phyloP scores from a whole-genome alignment of 1,140 invertebrate genomes.

The Scaptodrosophila lebanonensis region DNA sequence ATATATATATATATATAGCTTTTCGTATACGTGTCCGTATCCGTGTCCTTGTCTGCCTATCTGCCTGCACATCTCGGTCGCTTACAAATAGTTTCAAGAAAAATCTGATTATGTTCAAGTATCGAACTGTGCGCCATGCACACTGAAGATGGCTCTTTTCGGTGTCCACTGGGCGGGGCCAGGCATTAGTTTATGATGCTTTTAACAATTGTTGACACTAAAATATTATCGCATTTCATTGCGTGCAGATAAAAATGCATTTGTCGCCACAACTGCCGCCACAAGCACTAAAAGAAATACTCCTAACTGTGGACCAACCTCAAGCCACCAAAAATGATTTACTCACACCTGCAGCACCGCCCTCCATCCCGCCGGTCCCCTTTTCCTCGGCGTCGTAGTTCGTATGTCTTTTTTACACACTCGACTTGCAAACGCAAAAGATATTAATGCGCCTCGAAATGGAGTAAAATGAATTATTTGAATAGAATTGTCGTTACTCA shows the following conservation, averaged over 20 bases:
- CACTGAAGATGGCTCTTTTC: slow-evolving; percentile 43
- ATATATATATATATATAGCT: too few species aligned
- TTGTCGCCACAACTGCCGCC: slow-evolving; percentile 73
- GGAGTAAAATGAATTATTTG: slow-evolving; percentile 77
- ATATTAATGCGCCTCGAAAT: slow-evolving; percentile 75
- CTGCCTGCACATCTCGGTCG: slow-evolving; percentile 37
- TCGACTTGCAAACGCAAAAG: slow-evolving; percentile 53
- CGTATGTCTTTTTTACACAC: slow-evolving; percentile 74
- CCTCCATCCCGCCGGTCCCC: neutral
- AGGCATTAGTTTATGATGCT: slow-evolving; percentile 75
- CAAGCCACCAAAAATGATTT: slow-evolving; percentile 55
- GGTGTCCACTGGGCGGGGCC: slow-evolving; percentile 16
- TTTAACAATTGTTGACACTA: slow-evolving; percentile 77
- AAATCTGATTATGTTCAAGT: slow-evolving; percentile 74
- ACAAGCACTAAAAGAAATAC: slow-evolving; percentile 30
- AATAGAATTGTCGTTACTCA: slow-evolving; percentile 70
- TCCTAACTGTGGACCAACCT: neutral
- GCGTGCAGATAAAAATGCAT: slow-evolving; percentile 74
- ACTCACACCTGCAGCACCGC: slow-evolving; percentile 54
- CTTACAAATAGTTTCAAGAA: slow-evolving; percentile 7
- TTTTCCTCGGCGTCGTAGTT: slow-evolving; percentile 30
- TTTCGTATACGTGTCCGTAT: slow-evolving; percentile 26
- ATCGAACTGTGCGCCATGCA: slow-evolving; percentile 48
- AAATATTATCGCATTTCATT: slow-evolving; percentile 77
- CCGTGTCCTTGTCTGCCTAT: slow-evolving; percentile 30